Evolutionary conservation across 2,113 vertebrate genomes (phyloP), one percentile per base, ranked within the genome.

Genomic region (Dermatemys mawii): DNA sequence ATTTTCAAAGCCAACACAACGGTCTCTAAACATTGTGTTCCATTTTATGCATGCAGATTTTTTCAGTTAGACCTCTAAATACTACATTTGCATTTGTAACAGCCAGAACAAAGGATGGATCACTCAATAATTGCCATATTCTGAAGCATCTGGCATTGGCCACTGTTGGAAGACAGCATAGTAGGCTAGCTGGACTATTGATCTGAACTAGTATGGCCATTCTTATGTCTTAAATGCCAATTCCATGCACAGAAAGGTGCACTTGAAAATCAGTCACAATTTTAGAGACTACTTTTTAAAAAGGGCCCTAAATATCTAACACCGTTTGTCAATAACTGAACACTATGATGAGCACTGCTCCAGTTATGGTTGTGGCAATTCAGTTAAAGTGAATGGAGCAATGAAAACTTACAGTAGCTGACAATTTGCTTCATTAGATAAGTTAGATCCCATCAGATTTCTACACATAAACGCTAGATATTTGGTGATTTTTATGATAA

Each of bases 401-500:
- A 2, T 14, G 50, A 16, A 17, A 73, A 49, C 82, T 54, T 44
- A 29, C 13, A 41, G 35, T 50, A 93, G 55, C 80, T 79, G 55
- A 57, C 78, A 26, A 13, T 79, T 67, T 88, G 51, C 51, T 53
- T 55, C 1, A 0, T 75, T 67, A 17, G 38, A 88, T n/a, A 63
- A 63, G 32, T n/a, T 63, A 24, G 60, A 29, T 21, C 29, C 12
- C 29, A 4, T n/a, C 26, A 79, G 35, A 55, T 4, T 29, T 21
- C 21, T 32, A 21, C 1, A 1, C 21, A 6, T 2, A 17, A 67
- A 60, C n/a, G 46, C 35, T 35, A 27, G 53, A 0, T 3, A 16
- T 0, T 1, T 35, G 29, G 10, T 41, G 10, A 6, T 55, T 27
- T 26, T 55, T 2, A 5, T 12, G 5, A 27, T 55, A 55, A 27